Evolutionary conservation across 2,797 vertebrate genomes (phyloP).

Genomic region (Vipera latastei): DNA sequence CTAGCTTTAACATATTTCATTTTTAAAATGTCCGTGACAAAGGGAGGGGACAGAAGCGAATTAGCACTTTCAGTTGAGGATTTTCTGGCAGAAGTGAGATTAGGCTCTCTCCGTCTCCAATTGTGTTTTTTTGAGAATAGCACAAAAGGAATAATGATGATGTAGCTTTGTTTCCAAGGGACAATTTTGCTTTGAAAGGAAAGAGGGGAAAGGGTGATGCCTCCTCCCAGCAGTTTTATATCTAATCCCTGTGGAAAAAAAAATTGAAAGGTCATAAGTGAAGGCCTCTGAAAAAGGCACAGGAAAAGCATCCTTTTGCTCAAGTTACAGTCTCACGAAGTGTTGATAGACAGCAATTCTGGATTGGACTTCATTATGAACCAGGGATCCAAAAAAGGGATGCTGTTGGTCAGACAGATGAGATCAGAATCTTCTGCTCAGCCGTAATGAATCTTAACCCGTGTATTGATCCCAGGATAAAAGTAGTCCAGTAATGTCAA

Average conservation of each 20-base stretch:
- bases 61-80: neutral
- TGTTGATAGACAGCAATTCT: neutral
- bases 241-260: neutral
- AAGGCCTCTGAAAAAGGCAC: neutral
- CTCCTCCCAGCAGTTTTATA: neutral
- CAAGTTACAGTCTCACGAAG: neutral
- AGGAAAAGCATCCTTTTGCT: neutral
- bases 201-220: neutral
- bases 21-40: neutral
- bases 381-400: neutral
- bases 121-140: too few relatives aligned
- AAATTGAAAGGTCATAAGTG: neutral
- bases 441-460: neutral
- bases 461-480: neutral
- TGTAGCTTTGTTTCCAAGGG: neutral
- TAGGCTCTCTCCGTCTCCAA: neutral
- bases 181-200: neutral
- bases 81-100: neutral
- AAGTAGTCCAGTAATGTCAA: neutral
- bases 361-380: neutral
- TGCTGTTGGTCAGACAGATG: neutral
- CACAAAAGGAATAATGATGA: neutral
- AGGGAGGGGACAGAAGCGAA: neutral
- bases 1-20: neutral
- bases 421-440: neutral